phyloP scores from a whole-genome alignment of 2,113 vertebrate genomes.

The Plestiodon gilberti region DNA sequence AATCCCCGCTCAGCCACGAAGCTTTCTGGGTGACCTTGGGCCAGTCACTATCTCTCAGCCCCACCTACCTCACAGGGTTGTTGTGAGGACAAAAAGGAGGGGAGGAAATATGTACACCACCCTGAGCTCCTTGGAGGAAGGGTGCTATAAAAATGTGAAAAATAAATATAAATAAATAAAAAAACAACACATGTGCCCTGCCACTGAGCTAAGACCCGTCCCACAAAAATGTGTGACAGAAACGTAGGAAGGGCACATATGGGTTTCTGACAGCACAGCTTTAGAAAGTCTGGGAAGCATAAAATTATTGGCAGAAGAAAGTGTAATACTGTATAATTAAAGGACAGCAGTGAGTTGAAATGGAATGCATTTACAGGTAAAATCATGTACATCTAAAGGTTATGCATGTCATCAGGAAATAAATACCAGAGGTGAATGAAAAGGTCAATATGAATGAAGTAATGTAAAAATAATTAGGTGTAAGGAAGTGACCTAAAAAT shows the following conservation, averaged over 20 bases:
- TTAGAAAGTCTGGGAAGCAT: conserved; percentile 14
- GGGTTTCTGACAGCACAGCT: neutral
- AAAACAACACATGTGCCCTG: no score
- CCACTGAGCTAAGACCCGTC: neutral
- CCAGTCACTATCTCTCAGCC: no score
- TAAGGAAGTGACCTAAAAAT: conserved; percentile 36
- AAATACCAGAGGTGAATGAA: conserved; percentile 53
- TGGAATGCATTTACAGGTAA: conserved; percentile 42
- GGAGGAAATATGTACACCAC: no score
- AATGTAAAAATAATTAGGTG: conserved; percentile 42
- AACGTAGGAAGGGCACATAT: neutral
- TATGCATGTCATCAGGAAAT: conserved; percentile 40
- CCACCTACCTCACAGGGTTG: no score
- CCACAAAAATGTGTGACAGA: conserved; percentile 1
- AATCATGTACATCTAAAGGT: conserved; percentile 52
- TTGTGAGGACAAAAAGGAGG: no score
- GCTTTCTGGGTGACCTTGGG: no score
- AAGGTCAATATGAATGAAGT: conserved; percentile 41
- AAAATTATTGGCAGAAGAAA: neutral
- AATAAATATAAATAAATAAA: no score
- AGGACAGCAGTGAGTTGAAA: neutral
- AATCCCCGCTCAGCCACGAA: no score
- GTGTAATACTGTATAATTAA: neutral
- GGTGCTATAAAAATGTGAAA: no score
- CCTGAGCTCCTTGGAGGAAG: no score